Evolutionary conservation across 2,888 invertebrate genomes (phyloP), one percentile per base, ranked within the genome.

Genomic region (Pegoplata infirma): DNA sequence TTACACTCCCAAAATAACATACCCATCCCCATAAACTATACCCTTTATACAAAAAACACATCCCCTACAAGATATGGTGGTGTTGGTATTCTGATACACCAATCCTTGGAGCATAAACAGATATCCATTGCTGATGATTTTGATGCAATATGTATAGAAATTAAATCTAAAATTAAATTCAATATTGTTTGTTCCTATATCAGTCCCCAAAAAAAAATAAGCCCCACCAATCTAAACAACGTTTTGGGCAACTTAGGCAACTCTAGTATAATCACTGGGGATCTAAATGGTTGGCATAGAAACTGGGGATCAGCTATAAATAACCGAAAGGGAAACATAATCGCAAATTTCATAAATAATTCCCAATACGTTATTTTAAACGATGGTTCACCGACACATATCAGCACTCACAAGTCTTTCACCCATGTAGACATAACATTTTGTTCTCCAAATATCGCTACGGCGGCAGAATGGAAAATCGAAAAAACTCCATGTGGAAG

Each of bases 371-470:
- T 51, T n/a, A 23, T 51, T n/a, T 12, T 51, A 14, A 51, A 51
- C n/a, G 51, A 51, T 14, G 51, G 51, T 1, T 51, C 51, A n/a
- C 51, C 51, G 12, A 51, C 51, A 4, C 51, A 51, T 6, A 25
- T 25, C 6, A 25, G 5, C 6, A 25, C 25, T 25, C 25, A 25
- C 25, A 25, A 25, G 10, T 69, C 77, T 3, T 63, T 83, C 10
- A 79, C 76, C 14, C 49, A 82, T 72, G 51, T 81, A 10, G 81
- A 25, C 16, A 44, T 82, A 12, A 58, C 76, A 0, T 76, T 82
- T 16, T 63, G 73, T 21, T 25, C 25, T 25, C 25, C 25, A 4
- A 12, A 17, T 2, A 21, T 80, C 28, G 28, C 55, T 3, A 7
- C 71, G 1, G 36, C 53, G 14, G 36, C 66, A 3, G 51, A 59